These are phyloP conservation scores for Phallusia fumigata DNA, from an alignment of 23 tunicate species.

Conservation along the genomic window DNA sequence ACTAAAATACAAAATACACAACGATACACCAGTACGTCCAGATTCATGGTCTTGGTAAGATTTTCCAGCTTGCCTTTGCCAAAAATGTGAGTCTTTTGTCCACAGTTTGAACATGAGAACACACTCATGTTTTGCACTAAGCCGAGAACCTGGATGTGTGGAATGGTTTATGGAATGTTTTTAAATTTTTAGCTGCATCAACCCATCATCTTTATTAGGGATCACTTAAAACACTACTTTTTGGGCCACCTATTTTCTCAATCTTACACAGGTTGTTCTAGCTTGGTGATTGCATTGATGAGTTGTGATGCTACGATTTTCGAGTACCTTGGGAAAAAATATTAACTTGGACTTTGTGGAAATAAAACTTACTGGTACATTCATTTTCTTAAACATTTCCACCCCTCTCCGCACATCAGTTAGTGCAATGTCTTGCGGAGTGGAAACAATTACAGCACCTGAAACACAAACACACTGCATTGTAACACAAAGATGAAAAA, in stretches of 20 bases:
- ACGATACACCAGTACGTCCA: slow-evolving; percentile 55
- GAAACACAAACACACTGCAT: neutral
- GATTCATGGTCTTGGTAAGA: slow-evolving; percentile 19
- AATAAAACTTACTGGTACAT: slow-evolving; percentile 36
- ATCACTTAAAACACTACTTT: no score
- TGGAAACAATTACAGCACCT: slow-evolving; percentile 69
- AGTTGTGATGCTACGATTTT: no score
- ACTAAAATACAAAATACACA: no score
- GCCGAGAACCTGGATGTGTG: slow-evolving; percentile 53
- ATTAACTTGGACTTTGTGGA: no score
- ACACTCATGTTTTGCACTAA: slow-evolving; percentile 60
- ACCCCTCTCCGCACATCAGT: slow-evolving; percentile 53
- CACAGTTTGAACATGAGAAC: slow-evolving; percentile 52
- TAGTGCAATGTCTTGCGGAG: slow-evolving; percentile 68
- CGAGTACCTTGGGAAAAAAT: neutral
- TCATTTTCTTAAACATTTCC: slow-evolving; percentile 58
- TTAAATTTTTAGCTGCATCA: no score
- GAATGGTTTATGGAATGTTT: no score
- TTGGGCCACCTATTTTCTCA: no score
- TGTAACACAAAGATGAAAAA: neutral
- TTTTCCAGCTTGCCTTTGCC: slow-evolving; percentile 32
- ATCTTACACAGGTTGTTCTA: no score
- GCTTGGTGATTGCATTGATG: no score
- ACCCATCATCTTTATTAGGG: no score
- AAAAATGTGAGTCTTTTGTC: slow-evolving; percentile 38